These are phyloP conservation scores for Aradophagus sp. DNA, from an alignment of 1,140 invertebrate species.

Conservation along the genomic window DNA sequence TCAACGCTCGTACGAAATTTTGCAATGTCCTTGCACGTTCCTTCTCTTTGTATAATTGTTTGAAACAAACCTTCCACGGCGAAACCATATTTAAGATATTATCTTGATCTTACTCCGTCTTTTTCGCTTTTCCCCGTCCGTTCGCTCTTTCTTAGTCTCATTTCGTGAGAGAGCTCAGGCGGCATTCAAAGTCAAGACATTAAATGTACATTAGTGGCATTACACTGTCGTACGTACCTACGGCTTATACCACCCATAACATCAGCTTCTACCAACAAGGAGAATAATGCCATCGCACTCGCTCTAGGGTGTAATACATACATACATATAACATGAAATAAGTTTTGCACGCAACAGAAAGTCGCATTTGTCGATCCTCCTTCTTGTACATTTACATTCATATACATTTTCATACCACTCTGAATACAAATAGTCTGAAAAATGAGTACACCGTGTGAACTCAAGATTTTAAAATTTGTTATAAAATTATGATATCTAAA, in stretches of 20 bases:
- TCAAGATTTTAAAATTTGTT: conserved; percentile 51
- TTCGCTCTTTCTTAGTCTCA: conserved; percentile 54
- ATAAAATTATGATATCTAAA: conserved; percentile 34
- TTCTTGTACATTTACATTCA: conserved; percentile 52
- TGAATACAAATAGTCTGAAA: conserved; percentile 54
- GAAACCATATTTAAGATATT: conserved; percentile 73
- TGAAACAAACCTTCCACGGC: conserved; percentile 57
- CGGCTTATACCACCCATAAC: conserved; percentile 52
- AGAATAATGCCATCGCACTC: conserved; percentile 57
- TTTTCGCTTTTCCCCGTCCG: conserved; percentile 49
- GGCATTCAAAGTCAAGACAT: conserved; percentile 73
- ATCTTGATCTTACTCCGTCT: conserved; percentile 59
- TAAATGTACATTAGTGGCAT: conserved; percentile 72
- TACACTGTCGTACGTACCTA: conserved; percentile 57
- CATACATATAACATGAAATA: conserved; percentile 57
- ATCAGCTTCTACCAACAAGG: conserved; percentile 55
- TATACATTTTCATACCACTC: conserved; percentile 52
- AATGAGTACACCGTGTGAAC: conserved; percentile 49
- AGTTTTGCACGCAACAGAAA: conserved; percentile 58
- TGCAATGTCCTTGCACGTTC: conserved; percentile 2
- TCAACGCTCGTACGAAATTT: conserved; percentile 3
- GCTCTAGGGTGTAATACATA: conserved; percentile 54
- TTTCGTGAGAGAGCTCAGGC: conserved; percentile 56
- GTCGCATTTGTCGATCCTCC: conserved; percentile 57
- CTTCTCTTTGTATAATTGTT: conserved; percentile 38